Evolutionary conservation across 2,888 invertebrate species (phyloP).

Genomic region (Helleia helle): DNA sequence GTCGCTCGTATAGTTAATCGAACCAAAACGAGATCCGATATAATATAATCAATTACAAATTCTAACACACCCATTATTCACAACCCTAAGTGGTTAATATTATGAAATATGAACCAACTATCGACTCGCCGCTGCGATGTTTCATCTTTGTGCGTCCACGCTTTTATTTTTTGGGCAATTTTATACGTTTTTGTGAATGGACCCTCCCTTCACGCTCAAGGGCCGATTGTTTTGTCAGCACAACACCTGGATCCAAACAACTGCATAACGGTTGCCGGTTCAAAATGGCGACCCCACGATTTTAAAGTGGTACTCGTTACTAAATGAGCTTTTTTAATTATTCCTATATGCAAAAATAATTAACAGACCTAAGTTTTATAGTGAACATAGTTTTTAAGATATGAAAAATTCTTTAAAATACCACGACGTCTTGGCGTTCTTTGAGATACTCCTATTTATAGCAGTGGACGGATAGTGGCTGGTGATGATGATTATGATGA

Average conservation of each 20-base stretch:
- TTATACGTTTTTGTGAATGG: constrained; percentile 56
- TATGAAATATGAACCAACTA: constrained; percentile 62
- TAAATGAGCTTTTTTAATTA: constrained; percentile 3
- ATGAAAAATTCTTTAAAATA: too few species aligned
- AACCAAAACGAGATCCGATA: background rate
- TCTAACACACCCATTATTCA: constrained; percentile 59
- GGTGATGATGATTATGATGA: too few species aligned
- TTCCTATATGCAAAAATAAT: constrained; percentile 1
- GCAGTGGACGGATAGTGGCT: too few species aligned
- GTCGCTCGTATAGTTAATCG: too few species aligned
- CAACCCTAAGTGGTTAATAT: constrained; percentile 62
- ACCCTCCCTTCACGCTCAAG: constrained; percentile 59
- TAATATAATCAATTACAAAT: constrained; percentile 52
- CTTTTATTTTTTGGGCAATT: constrained; percentile 54
- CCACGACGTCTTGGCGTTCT: too few species aligned
- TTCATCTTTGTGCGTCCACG: constrained; percentile 14
- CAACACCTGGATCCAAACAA: constrained; percentile 69
- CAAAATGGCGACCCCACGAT: constrained; percentile 42
- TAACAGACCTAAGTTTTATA: too few species aligned
- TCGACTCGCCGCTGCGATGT: constrained; percentile 33
- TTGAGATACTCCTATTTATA: too few species aligned
- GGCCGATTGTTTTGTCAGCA: constrained; percentile 70
- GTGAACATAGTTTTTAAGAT: too few species aligned
- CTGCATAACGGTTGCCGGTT: constrained; percentile 39
- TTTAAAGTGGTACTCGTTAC: background rate